Conservation (phyloP, 2,797 vertebrate species). For the Borostomias antarcticus region DNA sequence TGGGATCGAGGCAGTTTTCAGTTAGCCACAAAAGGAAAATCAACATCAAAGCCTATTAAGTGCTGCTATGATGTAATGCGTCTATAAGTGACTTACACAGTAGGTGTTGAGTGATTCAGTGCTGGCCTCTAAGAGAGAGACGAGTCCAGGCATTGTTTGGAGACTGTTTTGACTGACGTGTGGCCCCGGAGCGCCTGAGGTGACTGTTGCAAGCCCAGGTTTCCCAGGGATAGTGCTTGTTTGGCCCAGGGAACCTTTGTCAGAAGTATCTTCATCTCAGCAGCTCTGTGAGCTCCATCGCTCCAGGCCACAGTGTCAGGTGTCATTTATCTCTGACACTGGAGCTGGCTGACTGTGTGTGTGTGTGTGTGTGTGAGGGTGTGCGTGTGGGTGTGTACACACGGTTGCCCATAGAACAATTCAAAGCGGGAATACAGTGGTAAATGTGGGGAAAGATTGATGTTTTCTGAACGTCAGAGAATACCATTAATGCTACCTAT, state of each 20-base stretch:
- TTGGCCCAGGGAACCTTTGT: slow-evolving; percentile 74
- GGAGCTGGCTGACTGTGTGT: slow-evolving; percentile 43
- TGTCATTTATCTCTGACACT: slow-evolving; percentile 72
- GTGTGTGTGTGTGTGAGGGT: slow-evolving; percentile 3
- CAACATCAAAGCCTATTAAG: too few species aligned
- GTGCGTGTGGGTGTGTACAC: slow-evolving; percentile 19
- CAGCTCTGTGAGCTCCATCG: slow-evolving; percentile 63
- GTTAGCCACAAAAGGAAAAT: too few species aligned
- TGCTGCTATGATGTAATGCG: too few species aligned
- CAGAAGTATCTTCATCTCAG: slow-evolving; percentile 74
- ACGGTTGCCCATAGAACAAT: slow-evolving; percentile 61
- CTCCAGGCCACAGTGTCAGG: slow-evolving; percentile 71
- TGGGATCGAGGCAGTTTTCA: too few species aligned
- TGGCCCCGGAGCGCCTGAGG: slow-evolving; percentile 68
- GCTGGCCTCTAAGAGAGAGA: slow-evolving; percentile 24
- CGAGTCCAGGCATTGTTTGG: slow-evolving; percentile 56
- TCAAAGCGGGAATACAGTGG: slow-evolving; percentile 27
- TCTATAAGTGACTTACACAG: too few species aligned
- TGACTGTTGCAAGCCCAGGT: slow-evolving; percentile 49
- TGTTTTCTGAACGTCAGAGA: slow-evolving; percentile 60
- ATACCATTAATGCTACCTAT: slow-evolving; percentile 64
- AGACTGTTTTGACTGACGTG: slow-evolving; percentile 72
- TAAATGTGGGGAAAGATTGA: slow-evolving; percentile 59
- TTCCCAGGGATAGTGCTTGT: slow-evolving; percentile 72
- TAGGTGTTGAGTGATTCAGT: too few species aligned